phyloP scores from a whole-genome alignment of 2,797 vertebrate genomes.

The Danio choprae region DNA sequence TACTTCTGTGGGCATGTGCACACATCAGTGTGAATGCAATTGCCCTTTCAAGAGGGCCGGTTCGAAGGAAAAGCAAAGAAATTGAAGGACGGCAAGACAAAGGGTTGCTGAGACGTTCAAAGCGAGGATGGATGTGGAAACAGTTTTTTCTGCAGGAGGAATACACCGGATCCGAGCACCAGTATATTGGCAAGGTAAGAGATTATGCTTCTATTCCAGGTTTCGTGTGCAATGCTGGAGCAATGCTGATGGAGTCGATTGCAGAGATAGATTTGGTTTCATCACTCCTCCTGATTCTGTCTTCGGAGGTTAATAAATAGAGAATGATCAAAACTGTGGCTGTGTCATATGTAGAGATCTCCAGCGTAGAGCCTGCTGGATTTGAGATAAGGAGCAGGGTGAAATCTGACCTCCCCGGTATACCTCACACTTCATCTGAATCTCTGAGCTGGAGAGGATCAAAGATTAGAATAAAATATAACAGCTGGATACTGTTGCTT shows the following conservation, averaged over 20 bases:
- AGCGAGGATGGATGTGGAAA: conserved; percentile 98
- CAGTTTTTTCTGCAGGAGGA: conserved; percentile 97
- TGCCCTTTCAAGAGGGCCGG: conserved; percentile 75
- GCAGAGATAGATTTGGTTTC: conserved; percentile 44
- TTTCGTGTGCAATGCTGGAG: conserved; percentile 2
- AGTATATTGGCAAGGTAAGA: conserved; percentile 95
- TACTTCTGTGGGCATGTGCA: conserved; percentile 65
- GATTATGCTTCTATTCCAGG: background rate
- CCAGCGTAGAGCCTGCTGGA: conserved; percentile 49
- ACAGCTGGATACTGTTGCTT: conserved; percentile 19
- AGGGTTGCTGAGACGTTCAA: conserved; percentile 81
- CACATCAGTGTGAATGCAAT: conserved; percentile 61
- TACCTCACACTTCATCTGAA: conserved; percentile 31
- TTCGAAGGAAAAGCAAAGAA: conserved; percentile 35
- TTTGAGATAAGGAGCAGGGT: conserved; percentile 41
- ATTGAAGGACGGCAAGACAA: conserved; percentile 46
- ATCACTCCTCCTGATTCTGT: conserved; percentile 47
- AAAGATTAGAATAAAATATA: conserved; percentile 53
- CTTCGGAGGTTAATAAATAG: conserved; percentile 53
- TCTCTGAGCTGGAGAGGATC: conserved; percentile 44
- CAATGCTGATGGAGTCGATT: conserved; percentile 2
- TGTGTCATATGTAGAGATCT: conserved; percentile 47
- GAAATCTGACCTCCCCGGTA: conserved; percentile 40
- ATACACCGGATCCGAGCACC: conserved; percentile 90
- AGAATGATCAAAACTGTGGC: conserved; percentile 52